phyloP scores from a whole-genome alignment of 2,113 vertebrate species.

The Sinocyclocheilus maitianheensis region DNA sequence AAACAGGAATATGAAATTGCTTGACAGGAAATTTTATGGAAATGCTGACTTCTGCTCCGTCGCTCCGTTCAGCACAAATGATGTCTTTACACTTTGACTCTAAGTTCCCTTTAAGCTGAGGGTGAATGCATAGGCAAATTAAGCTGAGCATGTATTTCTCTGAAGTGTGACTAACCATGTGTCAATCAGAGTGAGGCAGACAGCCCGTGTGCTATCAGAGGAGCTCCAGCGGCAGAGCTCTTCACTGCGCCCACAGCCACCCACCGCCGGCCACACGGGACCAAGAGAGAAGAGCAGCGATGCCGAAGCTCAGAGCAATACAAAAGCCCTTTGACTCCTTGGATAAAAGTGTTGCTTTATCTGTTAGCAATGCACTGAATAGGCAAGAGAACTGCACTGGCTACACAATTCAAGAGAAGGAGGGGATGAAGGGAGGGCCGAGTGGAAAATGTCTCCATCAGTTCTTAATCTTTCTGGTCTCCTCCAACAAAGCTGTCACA shows the following conservation, averaged over 20 bases:
- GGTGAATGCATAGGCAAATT: constrained; percentile 49
- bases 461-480: constrained; percentile 29
- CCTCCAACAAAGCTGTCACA: constrained; percentile 43
- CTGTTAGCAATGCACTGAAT: constrained; percentile 22
- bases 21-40: constrained; percentile 32
- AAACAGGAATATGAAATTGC: constrained; percentile 10
- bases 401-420: constrained; percentile 21
- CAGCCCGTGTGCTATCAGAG: constrained; percentile 25
- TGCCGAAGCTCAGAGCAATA: constrained; percentile 14
- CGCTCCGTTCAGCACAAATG: constrained; percentile 38
- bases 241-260: constrained; percentile 21
- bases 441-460: constrained; percentile 38
- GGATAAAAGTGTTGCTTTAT: constrained; percentile 27
- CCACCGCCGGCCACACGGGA: constrained; percentile 36
- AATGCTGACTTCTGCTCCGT: constrained; percentile 31
- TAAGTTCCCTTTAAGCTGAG: constrained; percentile 41
- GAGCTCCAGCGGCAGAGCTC: constrained; percentile 8
- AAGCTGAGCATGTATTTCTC: constrained; percentile 53
- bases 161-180: constrained; percentile 55
- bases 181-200: constrained; percentile 26
- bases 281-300: constrained; percentile 52
- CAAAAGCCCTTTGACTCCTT: constrained; percentile 22
- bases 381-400: not conserved
- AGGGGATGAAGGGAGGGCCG: not conserved
- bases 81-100: constrained; percentile 38